Evolutionary conservation across 2,888 invertebrate genomes (phyloP).

Genomic region (Pollenia amentaria): DNA sequence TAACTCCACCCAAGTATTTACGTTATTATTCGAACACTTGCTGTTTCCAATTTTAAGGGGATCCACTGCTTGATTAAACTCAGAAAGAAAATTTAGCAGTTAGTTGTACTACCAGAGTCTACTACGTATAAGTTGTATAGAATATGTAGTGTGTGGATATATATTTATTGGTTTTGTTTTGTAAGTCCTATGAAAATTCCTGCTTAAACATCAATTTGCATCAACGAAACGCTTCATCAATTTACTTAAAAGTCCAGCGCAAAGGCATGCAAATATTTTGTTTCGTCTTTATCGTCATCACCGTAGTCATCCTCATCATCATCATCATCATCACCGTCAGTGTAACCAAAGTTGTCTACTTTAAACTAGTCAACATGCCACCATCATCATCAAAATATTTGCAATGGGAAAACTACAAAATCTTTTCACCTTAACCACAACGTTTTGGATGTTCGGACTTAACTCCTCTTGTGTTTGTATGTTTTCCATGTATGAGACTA

Average conservation of each 20-base stretch:
- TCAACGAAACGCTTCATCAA: constrained; percentile 83
- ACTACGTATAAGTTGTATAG: constrained; percentile 1
- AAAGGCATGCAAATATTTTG: constrained; percentile 70
- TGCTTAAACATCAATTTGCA: constrained; percentile 81
- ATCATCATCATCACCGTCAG: constrained; percentile 22
- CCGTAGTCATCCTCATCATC: constrained; percentile 29
- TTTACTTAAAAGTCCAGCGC: constrained; percentile 75
- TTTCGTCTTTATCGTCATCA: constrained; percentile 45
- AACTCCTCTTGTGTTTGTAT: not conserved
- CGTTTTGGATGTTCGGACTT: constrained; percentile 15
- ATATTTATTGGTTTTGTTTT: constrained; percentile 66
- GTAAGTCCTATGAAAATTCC: constrained; percentile 64
- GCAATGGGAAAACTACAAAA: constrained; percentile 35
- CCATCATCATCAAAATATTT: constrained; percentile 40
- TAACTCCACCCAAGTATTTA: too few relatives aligned
- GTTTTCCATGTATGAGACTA: not conserved
- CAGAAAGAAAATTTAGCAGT: constrained; percentile 37
- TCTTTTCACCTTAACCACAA: constrained; percentile 55
- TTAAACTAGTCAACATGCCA: constrained; percentile 55
- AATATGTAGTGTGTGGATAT: constrained; percentile 46
- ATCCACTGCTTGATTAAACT: constrained; percentile 2
- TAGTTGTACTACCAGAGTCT: constrained; percentile 6
- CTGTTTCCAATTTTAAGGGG: too few relatives aligned
- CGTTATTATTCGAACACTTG: too few relatives aligned
- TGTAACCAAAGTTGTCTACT: constrained; percentile 44